Evolutionary conservation across 1,140 invertebrate genomes (phyloP), one percentile per base, ranked within the genome.

Genomic region (Goniozus legneri): DNA sequence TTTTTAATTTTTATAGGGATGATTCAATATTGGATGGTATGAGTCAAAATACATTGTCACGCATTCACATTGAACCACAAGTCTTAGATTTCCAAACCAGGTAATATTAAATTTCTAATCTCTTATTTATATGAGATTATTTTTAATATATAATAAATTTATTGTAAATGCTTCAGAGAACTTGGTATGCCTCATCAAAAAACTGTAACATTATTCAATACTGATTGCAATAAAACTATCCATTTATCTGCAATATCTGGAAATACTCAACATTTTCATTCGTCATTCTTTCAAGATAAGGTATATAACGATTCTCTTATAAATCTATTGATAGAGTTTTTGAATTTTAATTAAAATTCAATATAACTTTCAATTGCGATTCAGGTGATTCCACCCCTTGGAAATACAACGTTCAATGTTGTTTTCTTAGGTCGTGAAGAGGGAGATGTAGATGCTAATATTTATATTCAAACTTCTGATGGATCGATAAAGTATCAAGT

Each of bases 361-460:
- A n/a, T n/a, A n/a, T n/a, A n/a, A n/a, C n/a, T n/a, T 18, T 55
- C 62, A 54, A 59, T 60, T 48, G 60, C 48, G 24, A 77, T 76
- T 7, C 60, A 91, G 88, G 79, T 85, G 59, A 85, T 98, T 69
- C 84, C 88, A 63, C 91, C 93, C 35, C 82, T 88, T 45, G 87
- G 88, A 36, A 97, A 97, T 73, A 97, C 94, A 54, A 89, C 91
- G 48, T 97, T 98, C 78, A 93, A 88, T 79, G 90, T 97, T 58
- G 91, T 97, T 44, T 97, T 95, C 77, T 81, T 97, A 59, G 93
- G 93, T 14, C 78, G 94, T 64, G 85, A 91, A 75, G 86, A 94
- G 76, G 93, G 92, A 50, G 84, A 84, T 63, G 84, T 94, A 52
- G 84, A 92, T 71, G 91, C 91, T 71, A 85, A 85, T 71, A 82